Evolutionary conservation across 2,113 vertebrate species (phyloP).

Genomic region (Poicephalus meyeri): DNA sequence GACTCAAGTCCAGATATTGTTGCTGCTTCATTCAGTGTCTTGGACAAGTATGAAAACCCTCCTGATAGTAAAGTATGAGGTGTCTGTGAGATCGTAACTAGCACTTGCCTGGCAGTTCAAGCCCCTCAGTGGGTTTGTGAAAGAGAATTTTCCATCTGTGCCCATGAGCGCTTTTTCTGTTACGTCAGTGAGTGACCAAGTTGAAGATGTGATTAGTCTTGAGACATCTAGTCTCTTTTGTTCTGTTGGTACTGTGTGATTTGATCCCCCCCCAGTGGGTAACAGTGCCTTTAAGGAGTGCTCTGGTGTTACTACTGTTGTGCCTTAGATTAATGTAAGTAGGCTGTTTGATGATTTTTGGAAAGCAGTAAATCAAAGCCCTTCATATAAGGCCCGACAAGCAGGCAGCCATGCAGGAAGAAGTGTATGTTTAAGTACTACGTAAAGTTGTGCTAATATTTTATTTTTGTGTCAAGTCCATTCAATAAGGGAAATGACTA

Average conservation of each 20-base stretch:
- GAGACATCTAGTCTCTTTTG: background rate
- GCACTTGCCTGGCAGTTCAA: background rate
- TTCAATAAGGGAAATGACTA: conserved; percentile 49
- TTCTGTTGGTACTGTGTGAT: background rate
- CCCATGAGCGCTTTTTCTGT: background rate
- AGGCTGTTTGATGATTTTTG: conserved; percentile 9
- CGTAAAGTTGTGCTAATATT: background rate
- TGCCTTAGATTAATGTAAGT: background rate
- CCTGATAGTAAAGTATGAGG: background rate
- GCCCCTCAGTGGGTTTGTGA: background rate
- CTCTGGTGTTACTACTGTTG: background rate
- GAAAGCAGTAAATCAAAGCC: conserved; percentile 11
- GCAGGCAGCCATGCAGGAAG: background rate
- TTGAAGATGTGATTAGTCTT: background rate
- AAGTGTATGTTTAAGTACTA: background rate
- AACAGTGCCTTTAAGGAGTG: background rate
- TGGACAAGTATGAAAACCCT: background rate
- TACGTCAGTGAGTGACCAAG: background rate
- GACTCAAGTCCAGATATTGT: background rate
- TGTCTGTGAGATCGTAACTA: background rate
- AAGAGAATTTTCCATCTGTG: background rate
- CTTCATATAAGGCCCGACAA: background rate
- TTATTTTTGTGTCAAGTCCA: background rate
- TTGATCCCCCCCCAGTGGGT: rapidly evolving
- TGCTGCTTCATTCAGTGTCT: background rate